phyloP scores from a whole-genome alignment of 1,140 invertebrate species.

The Tetramorium simillimum region DNA sequence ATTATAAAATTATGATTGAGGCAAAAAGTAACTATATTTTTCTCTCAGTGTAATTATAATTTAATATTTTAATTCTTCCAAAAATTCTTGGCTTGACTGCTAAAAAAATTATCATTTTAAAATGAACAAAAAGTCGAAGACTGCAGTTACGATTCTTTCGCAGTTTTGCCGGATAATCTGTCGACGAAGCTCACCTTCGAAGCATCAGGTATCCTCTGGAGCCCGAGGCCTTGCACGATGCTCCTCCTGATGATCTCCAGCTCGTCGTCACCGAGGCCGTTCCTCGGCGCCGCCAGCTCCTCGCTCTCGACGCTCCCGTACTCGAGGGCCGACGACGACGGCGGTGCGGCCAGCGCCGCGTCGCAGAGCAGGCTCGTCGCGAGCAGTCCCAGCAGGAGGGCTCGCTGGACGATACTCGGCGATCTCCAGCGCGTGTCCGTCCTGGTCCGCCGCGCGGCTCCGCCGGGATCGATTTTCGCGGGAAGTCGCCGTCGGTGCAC shows the following conservation, averaged over 20 bases:
- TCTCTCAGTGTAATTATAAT: too few relatives aligned
- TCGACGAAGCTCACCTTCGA: conserved; percentile 78
- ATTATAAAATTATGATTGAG: too few relatives aligned
- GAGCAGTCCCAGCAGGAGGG: conserved; percentile 47
- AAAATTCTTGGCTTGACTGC: too few relatives aligned
- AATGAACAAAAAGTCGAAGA: neutral
- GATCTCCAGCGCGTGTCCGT: neutral
- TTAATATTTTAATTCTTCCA: too few relatives aligned
- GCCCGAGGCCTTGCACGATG: conserved; percentile 83
- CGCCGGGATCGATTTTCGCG: neutral
- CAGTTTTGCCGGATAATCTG: neutral
- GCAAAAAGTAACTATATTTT: too few relatives aligned
- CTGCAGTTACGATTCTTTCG: neutral
- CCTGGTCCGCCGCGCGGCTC: neutral
- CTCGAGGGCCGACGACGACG: conserved; percentile 32
- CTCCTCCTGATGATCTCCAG: conserved; percentile 81
- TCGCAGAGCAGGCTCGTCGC: conserved; percentile 50
- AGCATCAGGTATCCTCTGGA: conserved; percentile 83
- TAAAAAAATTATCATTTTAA: neutral
- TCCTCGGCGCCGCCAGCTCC: conserved; percentile 37
- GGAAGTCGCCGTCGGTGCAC: neutral
- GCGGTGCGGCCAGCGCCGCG: conserved; percentile 20
- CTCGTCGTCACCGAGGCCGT: conserved; percentile 69
- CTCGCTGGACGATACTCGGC: conserved; percentile 8
- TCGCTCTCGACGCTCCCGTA: conserved; percentile 36